phyloP scores from a whole-genome alignment of 64 coral and sea anemone genomes.

The Astreopora myriophthalma region DNA sequence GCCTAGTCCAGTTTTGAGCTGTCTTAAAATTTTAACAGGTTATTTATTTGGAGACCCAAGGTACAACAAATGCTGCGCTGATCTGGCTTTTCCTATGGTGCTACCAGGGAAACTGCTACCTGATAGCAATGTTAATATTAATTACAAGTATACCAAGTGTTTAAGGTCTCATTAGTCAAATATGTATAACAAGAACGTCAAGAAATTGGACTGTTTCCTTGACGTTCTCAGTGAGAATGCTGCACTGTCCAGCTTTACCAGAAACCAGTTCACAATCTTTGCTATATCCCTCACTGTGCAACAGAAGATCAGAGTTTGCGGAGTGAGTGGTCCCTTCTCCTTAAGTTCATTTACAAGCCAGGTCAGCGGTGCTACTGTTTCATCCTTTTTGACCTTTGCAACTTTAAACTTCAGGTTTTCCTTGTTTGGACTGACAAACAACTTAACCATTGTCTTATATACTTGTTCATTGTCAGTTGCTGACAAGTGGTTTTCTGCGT shows the following conservation, averaged over 20 bases:
- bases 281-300: constrained; percentile 4
- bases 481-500: background rate
- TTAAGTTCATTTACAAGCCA: constrained; percentile 45
- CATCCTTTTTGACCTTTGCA: constrained; percentile 14
- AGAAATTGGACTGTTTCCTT: background rate
- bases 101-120: too few species aligned
- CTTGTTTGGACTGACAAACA: constrained; percentile 51
- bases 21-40: too few species aligned
- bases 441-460: background rate
- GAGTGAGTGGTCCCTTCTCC: constrained; percentile 1
- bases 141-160: background rate
- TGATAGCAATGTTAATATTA: background rate
- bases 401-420: constrained; percentile 29
- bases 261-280: background rate
- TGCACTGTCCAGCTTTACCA: constrained; percentile 26
- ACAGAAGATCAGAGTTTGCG: constrained; percentile 43
- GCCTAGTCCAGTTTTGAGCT: too few species aligned
- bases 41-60: too few species aligned
- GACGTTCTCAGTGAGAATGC: background rate
- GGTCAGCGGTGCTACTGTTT: constrained; percentile 5
- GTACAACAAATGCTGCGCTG: too few species aligned
- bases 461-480: background rate
- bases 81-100: too few species aligned
- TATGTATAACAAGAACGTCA: background rate
- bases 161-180: background rate